Conservation (phyloP, 2,113 vertebrate species). For the Toxostoma redivivum region DNA sequence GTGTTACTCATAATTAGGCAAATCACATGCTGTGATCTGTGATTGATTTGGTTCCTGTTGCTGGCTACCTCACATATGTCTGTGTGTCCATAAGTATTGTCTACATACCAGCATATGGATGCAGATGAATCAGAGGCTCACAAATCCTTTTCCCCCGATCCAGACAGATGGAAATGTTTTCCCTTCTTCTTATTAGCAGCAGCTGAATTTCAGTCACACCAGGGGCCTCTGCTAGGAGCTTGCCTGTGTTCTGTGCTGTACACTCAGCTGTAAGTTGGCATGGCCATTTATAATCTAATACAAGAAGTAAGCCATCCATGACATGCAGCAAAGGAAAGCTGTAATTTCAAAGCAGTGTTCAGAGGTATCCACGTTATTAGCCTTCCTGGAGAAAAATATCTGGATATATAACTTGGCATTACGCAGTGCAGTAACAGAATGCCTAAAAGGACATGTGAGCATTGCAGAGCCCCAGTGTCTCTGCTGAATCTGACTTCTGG, state of each 20-base stretch:
- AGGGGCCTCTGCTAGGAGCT: conserved; percentile 31
- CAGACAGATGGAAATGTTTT: conserved; percentile 60
- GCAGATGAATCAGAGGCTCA: conserved; percentile 39
- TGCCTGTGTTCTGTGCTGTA: background rate
- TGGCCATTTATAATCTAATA: conserved; percentile 24
- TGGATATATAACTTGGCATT: background rate
- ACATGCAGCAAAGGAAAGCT: conserved; percentile 3
- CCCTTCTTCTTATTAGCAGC: conserved; percentile 32
- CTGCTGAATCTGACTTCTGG: background rate
- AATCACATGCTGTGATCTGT: conserved; percentile 62
- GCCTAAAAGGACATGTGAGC: background rate
- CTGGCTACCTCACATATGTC: conserved; percentile 20
- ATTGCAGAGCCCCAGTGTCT: background rate
- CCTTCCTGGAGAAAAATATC: background rate
- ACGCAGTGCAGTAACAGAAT: background rate
- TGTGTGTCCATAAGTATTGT: conserved; percentile 39
- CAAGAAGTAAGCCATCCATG: background rate
- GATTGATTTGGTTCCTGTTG: conserved; percentile 47
- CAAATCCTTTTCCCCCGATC: background rate
- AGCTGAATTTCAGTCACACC: conserved; percentile 41
- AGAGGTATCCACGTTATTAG: background rate
- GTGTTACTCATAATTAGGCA: conserved; percentile 69
- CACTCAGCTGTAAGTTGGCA: background rate
- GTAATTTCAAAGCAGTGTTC: background rate
- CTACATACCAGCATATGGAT: conserved; percentile 53